phyloP scores from a whole-genome alignment of 2,113 vertebrate species.

The Micronycteris hirsuta region DNA sequence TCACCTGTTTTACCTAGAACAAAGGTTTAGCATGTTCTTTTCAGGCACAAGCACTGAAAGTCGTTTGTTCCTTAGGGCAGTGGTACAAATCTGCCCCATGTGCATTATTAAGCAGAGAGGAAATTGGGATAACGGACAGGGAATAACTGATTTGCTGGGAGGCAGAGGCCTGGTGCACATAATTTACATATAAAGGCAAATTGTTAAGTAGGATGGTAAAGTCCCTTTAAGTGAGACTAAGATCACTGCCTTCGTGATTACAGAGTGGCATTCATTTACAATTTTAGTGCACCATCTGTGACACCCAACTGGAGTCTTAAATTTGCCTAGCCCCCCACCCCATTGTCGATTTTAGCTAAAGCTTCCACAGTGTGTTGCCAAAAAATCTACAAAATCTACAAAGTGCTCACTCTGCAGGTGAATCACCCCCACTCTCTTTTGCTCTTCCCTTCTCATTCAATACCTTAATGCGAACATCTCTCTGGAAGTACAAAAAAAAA shows the following conservation, averaged over 20 bases:
- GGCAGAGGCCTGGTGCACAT: background rate
- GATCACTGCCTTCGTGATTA: background rate
- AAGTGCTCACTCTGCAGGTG: background rate
- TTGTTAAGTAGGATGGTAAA: background rate
- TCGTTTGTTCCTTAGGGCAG: background rate
- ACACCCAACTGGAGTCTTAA: conserved; percentile 16
- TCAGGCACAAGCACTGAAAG: background rate
- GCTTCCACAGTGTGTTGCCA: conserved; percentile 13
- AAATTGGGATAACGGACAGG: background rate
- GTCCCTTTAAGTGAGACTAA: conserved; percentile 40
- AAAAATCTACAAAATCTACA: conserved; percentile 36
- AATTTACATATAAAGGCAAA: conserved; percentile 24
- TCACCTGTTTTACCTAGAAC: background rate
- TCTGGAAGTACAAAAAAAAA: background rate
- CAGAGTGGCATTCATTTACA: conserved; percentile 42
- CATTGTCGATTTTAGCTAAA: conserved; percentile 7
- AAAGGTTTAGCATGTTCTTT: background rate
- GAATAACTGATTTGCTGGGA: background rate
- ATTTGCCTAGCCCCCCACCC: background rate
- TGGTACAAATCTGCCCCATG: background rate
- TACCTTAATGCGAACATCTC: background rate
- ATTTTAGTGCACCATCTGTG: conserved; percentile 61
- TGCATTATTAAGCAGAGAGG: background rate
- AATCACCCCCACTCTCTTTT: background rate
- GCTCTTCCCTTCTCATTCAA: background rate